These are phyloP conservation scores for Eupithecia inturbata DNA, from an alignment of 2,888 invertebrate genomes.

Conservation along the genomic window DNA sequence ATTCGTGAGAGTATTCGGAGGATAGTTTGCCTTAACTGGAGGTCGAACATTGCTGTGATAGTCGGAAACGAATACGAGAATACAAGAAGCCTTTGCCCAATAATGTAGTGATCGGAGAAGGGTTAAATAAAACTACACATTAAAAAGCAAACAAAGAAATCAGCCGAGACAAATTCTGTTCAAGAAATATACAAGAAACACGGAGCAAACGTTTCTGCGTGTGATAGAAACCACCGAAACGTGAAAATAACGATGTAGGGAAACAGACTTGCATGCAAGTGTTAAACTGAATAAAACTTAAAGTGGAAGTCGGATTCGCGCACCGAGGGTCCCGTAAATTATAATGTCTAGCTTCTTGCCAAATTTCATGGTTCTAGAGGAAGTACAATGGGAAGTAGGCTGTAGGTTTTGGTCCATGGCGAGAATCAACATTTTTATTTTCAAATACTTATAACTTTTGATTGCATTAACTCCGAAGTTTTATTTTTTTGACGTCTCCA, in stretches of 20 bases:
- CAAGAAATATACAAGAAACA: not conserved
- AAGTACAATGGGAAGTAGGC: too few relatives aligned
- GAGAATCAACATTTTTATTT: too few relatives aligned
- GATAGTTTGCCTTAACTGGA: not conserved
- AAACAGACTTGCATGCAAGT: not conserved
- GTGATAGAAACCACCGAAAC: not conserved
- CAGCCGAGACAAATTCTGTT: not conserved
- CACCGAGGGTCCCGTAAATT: not conserved
- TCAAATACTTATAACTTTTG: too few relatives aligned
- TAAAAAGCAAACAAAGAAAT: not conserved
- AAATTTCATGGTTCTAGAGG: not conserved
- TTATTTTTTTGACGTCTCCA: too few relatives aligned
- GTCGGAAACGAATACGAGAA: not conserved
- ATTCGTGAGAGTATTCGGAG: not conserved
- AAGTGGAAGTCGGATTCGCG: not conserved
- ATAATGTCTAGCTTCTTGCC: not conserved
- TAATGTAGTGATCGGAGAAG: not conserved
- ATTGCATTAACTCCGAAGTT: too few relatives aligned
- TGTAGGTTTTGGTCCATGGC: too few relatives aligned
- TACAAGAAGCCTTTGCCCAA: not conserved
- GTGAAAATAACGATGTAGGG: conserved; percentile 8
- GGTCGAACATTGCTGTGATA: not conserved
- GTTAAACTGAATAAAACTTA: not conserved
- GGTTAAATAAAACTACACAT: not conserved
- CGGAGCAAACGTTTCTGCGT: not conserved